phyloP scores from a whole-genome alignment of 2,113 vertebrate species.

The Vulpes lagopus region DNA sequence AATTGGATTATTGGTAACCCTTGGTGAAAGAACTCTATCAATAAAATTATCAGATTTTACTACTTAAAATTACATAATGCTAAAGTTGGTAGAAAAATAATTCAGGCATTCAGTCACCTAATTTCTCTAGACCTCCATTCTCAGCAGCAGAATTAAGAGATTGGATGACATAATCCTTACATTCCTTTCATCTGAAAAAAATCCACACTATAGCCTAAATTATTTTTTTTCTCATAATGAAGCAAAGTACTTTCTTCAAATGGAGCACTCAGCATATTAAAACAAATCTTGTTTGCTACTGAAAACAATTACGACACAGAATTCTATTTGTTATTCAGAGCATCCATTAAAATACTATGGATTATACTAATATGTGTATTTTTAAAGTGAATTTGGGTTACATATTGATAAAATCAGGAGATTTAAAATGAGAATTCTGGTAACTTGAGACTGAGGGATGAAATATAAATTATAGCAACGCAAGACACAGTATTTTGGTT shows the following conservation, averaged over 20 bases:
- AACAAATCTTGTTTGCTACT: neutral
- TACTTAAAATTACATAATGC: neutral
- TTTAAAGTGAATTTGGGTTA: neutral
- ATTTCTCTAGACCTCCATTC: neutral
- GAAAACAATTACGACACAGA: neutral
- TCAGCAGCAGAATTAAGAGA: slow-evolving; percentile 16
- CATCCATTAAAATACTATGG: neutral
- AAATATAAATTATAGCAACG: neutral
- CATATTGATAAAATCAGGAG: neutral
- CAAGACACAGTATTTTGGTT: neutral
- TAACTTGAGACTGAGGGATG: neutral
- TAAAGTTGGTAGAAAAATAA: neutral
- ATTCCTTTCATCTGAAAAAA: slow-evolving; percentile 23
- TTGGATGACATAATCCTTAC: neutral
- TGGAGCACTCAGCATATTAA: neutral
- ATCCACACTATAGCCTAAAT: neutral
- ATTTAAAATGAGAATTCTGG: slow-evolving; percentile 31
- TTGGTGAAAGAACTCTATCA: neutral
- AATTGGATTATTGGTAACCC: neutral
- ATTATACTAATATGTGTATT: neutral
- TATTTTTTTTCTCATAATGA: slow-evolving; percentile 32
- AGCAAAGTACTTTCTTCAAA: slow-evolving; percentile 4
- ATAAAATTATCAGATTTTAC: neutral
- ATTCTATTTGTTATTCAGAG: neutral
- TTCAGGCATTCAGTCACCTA: neutral